Evolutionary conservation across 2,797 vertebrate genomes (phyloP).

Genomic region (Lerista edwardsae): DNA sequence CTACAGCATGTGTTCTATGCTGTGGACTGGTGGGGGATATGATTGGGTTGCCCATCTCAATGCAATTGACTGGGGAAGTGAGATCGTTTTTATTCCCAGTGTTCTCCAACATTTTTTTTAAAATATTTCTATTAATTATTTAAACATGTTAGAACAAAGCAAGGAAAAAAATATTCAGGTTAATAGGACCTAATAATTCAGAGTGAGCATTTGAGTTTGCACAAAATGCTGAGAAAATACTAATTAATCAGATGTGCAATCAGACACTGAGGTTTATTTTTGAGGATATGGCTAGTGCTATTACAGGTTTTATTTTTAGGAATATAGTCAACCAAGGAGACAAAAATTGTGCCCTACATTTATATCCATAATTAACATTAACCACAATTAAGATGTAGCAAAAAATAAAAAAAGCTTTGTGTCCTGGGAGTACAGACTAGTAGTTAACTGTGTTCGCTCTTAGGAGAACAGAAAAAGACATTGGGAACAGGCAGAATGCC

Average conservation of each 20-base stretch:
- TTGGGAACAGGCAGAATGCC: neutral
- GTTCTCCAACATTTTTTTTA: no score
- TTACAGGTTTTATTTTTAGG: neutral
- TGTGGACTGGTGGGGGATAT: no score
- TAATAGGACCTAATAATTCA: neutral
- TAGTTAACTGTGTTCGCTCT: neutral
- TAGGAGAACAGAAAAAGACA: neutral
- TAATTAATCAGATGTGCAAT: neutral
- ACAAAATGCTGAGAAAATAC: neutral
- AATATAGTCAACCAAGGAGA: neutral
- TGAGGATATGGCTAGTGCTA: neutral
- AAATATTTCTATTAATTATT: no score
- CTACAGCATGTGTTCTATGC: no score
- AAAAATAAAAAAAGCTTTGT: neutral
- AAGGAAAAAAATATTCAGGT: neutral
- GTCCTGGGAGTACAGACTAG: neutral
- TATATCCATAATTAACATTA: neutral
- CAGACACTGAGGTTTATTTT: neutral
- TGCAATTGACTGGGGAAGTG: neutral
- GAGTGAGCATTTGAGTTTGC: neutral
- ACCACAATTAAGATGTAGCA: slow-evolving; percentile 4
- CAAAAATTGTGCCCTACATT: neutral
- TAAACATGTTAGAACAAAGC: neutral
- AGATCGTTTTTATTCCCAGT: neutral
- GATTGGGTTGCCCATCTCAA: neutral